These are phyloP conservation scores for Egretta garzetta DNA, from an alignment of 2,113 vertebrate species.

Conservation along the genomic window DNA sequence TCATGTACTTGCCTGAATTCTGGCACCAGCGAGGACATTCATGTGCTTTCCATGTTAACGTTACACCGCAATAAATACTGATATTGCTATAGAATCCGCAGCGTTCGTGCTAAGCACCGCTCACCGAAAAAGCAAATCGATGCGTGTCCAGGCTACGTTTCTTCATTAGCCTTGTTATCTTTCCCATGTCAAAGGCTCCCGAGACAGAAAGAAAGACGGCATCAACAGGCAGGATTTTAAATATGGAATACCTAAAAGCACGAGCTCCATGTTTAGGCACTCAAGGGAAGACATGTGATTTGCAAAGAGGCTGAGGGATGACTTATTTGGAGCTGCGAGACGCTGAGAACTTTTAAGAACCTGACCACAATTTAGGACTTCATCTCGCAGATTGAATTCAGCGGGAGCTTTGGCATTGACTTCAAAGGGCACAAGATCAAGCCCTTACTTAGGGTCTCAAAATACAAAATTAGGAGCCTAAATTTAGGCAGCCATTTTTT, in stretches of 20 bases:
- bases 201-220: neutral
- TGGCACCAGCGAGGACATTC: conserved; percentile 4
- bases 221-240: conserved; percentile 37
- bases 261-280: neutral
- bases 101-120: neutral
- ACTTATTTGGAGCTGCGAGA: neutral
- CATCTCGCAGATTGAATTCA: conserved; percentile 1
- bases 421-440: conserved; percentile 42
- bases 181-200: neutral
- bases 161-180: neutral
- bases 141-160: neutral
- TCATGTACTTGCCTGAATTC: conserved; percentile 35
- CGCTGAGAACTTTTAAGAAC: neutral
- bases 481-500: conserved; percentile 26
- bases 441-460: conserved; percentile 16
- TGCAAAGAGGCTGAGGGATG: neutral
- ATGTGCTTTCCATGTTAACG: neutral
- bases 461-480: conserved; percentile 29
- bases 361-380: conserved; percentile 22
- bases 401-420: conserved; percentile 16
- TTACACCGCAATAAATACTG: neutral
- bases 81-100: neutral
- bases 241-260: conserved; percentile 24
- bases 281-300: neutral
- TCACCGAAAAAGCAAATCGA: neutral